phyloP scores from a whole-genome alignment of 2,888 invertebrate genomes.

The Ormia ochracea region DNA sequence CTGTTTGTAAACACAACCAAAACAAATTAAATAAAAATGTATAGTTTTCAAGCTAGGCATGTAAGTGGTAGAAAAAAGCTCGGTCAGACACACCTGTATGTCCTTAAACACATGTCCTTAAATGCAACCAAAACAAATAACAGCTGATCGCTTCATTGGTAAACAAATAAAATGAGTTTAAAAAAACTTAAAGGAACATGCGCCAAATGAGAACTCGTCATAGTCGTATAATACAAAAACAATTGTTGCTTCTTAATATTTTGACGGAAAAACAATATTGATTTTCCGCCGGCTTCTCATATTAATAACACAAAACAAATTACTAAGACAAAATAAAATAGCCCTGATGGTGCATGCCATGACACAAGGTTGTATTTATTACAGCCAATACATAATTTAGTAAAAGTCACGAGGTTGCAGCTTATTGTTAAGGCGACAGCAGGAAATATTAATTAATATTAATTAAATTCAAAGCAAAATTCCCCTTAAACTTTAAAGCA shows the following conservation, averaged over 20 bases:
- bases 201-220: constrained; percentile 18
- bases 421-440: not conserved
- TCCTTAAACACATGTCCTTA: not conserved
- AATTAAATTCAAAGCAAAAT: not conserved
- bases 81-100: not conserved
- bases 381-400: constrained; percentile 49
- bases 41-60: too few species aligned
- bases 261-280: constrained; percentile 30
- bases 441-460: not conserved
- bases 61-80: too few species aligned
- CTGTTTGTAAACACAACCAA: too few species aligned
- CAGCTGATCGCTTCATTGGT: constrained; percentile 5
- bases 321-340: not conserved
- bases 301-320: not conserved
- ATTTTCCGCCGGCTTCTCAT: not conserved
- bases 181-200: constrained; percentile 34
- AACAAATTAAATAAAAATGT: too few species aligned
- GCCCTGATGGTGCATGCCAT: not conserved
- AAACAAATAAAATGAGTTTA: not conserved
- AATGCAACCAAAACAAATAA: constrained; percentile 25
- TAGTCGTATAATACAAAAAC: not conserved
- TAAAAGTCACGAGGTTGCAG: not conserved
- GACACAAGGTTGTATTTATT: constrained; percentile 40
- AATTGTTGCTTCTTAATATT: constrained; percentile 51
- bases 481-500: not conserved